Conservation (phyloP, 2,888 invertebrate genomes). For the Nomada fucata region DNA sequence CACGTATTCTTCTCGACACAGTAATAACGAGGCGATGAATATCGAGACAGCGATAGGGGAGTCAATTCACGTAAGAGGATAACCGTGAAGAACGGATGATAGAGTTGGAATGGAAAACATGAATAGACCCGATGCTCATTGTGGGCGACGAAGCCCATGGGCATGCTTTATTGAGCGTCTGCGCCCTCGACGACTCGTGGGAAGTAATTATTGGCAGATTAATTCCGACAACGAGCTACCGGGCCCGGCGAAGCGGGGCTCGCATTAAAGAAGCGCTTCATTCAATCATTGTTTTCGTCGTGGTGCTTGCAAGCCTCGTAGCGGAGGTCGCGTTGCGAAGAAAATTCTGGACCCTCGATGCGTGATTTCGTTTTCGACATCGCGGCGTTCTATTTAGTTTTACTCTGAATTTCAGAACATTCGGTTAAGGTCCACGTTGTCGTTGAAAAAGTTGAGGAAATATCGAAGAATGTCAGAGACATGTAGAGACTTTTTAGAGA, state of each 20-base stretch:
- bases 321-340: not conserved
- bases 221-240: slow-evolving; percentile 56
- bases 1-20: not conserved
- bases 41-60: not conserved
- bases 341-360: not conserved
- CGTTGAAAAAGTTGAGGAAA: not conserved
- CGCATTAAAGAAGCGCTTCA: slow-evolving; percentile 22
- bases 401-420: not conserved
- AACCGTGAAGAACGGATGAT: slow-evolving; percentile 8
- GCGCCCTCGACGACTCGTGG: slow-evolving; percentile 38
- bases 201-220: slow-evolving; percentile 63
- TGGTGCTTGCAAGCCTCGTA: not conserved
- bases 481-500: not conserved
- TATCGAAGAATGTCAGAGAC: not conserved
- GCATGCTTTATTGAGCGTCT: slow-evolving; percentile 41
- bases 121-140: slow-evolving; percentile 33
- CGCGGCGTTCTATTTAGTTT: not conserved
- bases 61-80: slow-evolving; percentile 10
- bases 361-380: not conserved
- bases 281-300: slow-evolving; percentile 38
- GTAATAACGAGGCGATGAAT: not conserved
- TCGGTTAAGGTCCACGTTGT: not conserved
- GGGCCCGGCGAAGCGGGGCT: slow-evolving; percentile 19
- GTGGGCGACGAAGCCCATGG: slow-evolving; percentile 16
- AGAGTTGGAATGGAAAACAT: slow-evolving; percentile 11